phyloP scores from a whole-genome alignment of 2,888 invertebrate species.

The Cabera pusaria region DNA sequence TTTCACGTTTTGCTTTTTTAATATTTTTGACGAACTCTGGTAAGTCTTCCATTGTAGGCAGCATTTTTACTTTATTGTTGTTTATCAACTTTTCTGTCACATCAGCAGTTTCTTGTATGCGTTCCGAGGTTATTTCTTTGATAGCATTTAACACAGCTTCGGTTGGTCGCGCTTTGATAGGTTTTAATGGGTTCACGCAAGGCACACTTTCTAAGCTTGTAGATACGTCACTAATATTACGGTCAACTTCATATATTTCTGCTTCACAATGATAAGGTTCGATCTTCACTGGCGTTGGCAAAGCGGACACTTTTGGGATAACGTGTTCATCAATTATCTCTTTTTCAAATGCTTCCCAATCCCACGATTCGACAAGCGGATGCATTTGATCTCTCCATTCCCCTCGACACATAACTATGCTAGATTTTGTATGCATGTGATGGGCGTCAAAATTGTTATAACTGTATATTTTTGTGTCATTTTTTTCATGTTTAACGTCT shows the following conservation, averaged over 20 bases:
- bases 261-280: constrained; percentile 77
- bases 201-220: constrained; percentile 84
- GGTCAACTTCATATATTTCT: constrained; percentile 76
- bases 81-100: constrained; percentile 83
- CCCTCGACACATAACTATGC: constrained; percentile 73
- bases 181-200: constrained; percentile 84
- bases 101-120: constrained; percentile 83
- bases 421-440: constrained; percentile 77
- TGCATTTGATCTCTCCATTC: constrained; percentile 86
- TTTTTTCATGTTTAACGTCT: constrained; percentile 72
- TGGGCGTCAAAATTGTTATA: constrained; percentile 74
- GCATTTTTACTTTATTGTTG: constrained; percentile 77
- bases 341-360: constrained; percentile 86
- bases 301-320: constrained; percentile 64
- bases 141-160: constrained; percentile 70
- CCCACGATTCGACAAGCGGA: constrained; percentile 85
- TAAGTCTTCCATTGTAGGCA: constrained; percentile 86
- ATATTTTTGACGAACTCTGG: constrained; percentile 85
- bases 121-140: constrained; percentile 80
- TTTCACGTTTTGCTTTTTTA: constrained; percentile 81
- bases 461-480: constrained; percentile 72
- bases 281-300: constrained; percentile 77
- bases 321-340: constrained; percentile 78
- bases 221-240: constrained; percentile 77
- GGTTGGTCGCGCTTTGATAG: constrained; percentile 78